Evolutionary conservation across 1,140 invertebrate species (phyloP), one percentile per base, ranked within the genome.

Genomic region (Cryptotermes secundus): DNA sequence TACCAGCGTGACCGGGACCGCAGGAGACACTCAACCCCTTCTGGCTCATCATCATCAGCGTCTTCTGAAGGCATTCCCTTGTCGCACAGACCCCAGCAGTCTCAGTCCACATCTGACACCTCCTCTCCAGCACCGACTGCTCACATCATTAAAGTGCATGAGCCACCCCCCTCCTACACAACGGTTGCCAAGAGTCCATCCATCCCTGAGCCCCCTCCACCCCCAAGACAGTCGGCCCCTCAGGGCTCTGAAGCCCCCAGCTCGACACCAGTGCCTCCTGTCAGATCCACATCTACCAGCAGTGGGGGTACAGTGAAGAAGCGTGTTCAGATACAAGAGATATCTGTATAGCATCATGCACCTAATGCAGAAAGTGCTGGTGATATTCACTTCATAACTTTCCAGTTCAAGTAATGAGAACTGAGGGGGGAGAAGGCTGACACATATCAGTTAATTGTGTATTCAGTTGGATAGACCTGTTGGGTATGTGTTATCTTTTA

Each of bases 1-100:
- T 96, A 97, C 87, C 95, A 97, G 87, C 90, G 95, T 53, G 94
- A 95, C 85, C 88, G 92, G 10, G 91, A 92, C 83, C 87, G 89
- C 22, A 84, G 87, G 87, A 86, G 87, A 90, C 89, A 80, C 89
- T 90, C 85, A 87, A 89, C 35, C 88, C 89, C 84, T 87, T 88
- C 82, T 86, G 45, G 79, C 31, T 45, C 49, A 16, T 35, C 83
- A 1, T 86, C 87, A 14, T 87, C 88, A 16, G 86, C 88, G 0
- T 85, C 87, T 14, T 34, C 80, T 79, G 49, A 84, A 34, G 80
- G 35, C 6, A 86, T 92, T 10, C 89, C 90, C 3, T 90, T 92
- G 90, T 90, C 90, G 87, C 90, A 83, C 87, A 88, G 85, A 85
- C 87, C 3, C 82, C 89, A 34, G 86, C 84, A 31, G 9, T 1